These are phyloP conservation scores for Coboldia fuscipes DNA, from an alignment of 1,140 invertebrate genomes.

Conservation along the genomic window DNA sequence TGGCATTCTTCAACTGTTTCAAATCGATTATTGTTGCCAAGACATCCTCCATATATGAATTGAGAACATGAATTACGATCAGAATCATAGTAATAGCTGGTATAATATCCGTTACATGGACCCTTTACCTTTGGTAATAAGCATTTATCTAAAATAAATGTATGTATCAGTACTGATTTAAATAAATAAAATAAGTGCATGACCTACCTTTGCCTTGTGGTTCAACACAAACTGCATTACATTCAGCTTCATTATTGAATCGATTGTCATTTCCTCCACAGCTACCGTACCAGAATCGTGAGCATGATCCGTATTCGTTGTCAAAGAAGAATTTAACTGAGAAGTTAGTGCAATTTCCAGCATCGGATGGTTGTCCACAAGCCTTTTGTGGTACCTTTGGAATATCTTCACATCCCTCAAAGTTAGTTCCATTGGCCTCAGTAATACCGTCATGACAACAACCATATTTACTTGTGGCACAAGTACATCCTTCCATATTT, in stretches of 20 bases:
- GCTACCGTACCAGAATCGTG: constrained; percentile 87
- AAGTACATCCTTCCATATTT: constrained; percentile 48
- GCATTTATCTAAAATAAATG: too few species aligned
- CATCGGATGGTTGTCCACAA: constrained; percentile 51
- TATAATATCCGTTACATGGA: constrained; percentile 58
- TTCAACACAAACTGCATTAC: constrained; percentile 64
- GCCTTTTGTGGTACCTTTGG: constrained; percentile 41
- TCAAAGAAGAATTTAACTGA: constrained; percentile 81
- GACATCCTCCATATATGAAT: constrained; percentile 64
- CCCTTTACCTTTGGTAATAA: constrained; percentile 64
- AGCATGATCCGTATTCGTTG: constrained; percentile 68
- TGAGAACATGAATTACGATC: constrained; percentile 51
- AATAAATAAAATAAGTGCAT: constrained; percentile 29
- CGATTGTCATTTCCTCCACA: constrained; percentile 81
- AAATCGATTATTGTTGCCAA: constrained; percentile 82
- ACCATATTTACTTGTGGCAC: constrained; percentile 54
- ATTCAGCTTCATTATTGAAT: constrained; percentile 69
- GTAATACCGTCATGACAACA: constrained; percentile 65
- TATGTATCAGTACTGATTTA: constrained; percentile 12
- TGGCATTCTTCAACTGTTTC: constrained; percentile 64
- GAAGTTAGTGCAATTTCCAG: constrained; percentile 61
- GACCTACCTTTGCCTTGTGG: constrained; percentile 62
- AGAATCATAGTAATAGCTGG: constrained; percentile 66
- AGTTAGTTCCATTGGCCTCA: constrained; percentile 58
- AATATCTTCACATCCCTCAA: constrained; percentile 54